These are phyloP conservation scores for Adelges cooleyi DNA, from an alignment of 1,140 invertebrate genomes.

Conservation along the genomic window DNA sequence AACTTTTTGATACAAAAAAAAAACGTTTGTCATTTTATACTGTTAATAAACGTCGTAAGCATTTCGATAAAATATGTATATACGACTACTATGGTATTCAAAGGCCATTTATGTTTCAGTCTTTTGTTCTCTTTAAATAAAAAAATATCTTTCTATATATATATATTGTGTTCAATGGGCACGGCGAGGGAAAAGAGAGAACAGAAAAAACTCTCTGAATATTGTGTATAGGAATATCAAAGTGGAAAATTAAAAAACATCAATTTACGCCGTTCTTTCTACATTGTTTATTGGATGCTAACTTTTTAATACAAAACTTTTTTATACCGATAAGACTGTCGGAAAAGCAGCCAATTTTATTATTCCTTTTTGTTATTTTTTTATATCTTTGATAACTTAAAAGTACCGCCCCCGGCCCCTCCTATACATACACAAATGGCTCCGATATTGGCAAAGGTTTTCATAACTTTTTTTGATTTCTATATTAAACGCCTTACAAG, in stretches of 20 bases:
- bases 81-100: too few relatives aligned
- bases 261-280: constrained; percentile 27
- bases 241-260: constrained; percentile 28
- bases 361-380: constrained; percentile 27
- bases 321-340: constrained; percentile 28
- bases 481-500: constrained; percentile 28
- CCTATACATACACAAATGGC: constrained; percentile 11
- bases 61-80: too few relatives aligned
- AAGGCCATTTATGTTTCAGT: too few relatives aligned
- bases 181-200: not conserved
- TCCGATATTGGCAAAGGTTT: constrained; percentile 27
- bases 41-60: too few relatives aligned
- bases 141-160: too few relatives aligned
- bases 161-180: too few relatives aligned
- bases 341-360: constrained; percentile 27
- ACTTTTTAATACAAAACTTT: constrained; percentile 29
- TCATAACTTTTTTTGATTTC: constrained; percentile 29
- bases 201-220: constrained; percentile 17
- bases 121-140: too few relatives aligned
- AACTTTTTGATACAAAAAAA: too few relatives aligned
- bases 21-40: too few relatives aligned
- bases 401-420: constrained; percentile 4
- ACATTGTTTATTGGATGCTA: constrained; percentile 29
- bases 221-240: constrained; percentile 28
- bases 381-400: constrained; percentile 28